Base-by-base conservation (phyloP, 2,797 vertebrate genomes). In the Morus bassanus region DNA sequence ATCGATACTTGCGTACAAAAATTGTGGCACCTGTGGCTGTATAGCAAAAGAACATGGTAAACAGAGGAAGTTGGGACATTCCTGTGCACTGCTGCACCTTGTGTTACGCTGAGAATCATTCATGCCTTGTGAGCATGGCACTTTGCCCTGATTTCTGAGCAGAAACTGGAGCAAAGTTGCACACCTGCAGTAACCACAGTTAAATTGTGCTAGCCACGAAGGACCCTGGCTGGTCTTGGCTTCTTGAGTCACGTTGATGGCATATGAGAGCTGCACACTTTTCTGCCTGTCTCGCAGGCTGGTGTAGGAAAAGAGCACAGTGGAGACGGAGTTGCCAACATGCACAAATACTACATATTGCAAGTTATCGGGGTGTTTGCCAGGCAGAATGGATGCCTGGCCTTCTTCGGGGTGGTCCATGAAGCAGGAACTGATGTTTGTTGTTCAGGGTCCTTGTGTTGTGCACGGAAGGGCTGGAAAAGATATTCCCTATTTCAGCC, bases 161-260 rank as follows among this genome's bases (percentile, higher is more conserved):
- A 24, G 75, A 31, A 80, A 43, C 19, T 6, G 69, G 50, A 43
- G 75, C 50, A 6, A 31, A 59, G 43, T 7, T 43, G 48, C 75
- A 33, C 10, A 11, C 12, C 46, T 67, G 68, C 54, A 22, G 35
- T 33, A 22, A 53, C 30, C 60, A 11, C 60, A 48, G 48, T 35
- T 33, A 11, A 15, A 10, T 4, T 19, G 33, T 45, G 31, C 59
- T 19, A 3, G 16, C 51, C 22, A 4, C 1, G 2, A 37, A 51
- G 59, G 46, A 21, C 51, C 23, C 65, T 31, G 74, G 7, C 56
- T 46, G 24, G 5, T 14, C 60, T 48, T 33, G 37, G 82, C 69
- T 43, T 7, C 60, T 37, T 35, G 19, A 61, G 75, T 61, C 18
- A 4, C 1, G 0, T 4, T 18, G 48, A 7, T 46, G 57, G 39